A percentile compares a stretch with the other conserved stretches of the same genome.
phyloP scores from a whole-genome alignment of 2,113 vertebrate genomes.

The Toxotes chatareus region DNA sequence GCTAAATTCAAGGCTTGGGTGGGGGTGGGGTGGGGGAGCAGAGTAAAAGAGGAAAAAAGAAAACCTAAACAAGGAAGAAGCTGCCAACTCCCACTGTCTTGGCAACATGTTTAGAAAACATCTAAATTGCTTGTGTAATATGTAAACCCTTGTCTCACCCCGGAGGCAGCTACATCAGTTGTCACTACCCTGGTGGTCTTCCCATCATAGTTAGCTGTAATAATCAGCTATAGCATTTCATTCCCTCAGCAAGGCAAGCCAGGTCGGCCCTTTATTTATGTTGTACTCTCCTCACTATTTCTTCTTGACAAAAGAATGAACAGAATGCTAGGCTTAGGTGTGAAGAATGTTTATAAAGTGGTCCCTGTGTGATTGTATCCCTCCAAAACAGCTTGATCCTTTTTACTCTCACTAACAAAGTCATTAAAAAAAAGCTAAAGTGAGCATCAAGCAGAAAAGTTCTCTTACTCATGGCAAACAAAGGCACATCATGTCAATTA shows the following conservation, averaged over 20 bases:
- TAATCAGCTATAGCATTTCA: constrained; percentile 88
- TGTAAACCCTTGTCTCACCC: constrained; percentile 98
- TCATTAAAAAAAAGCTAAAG: not conserved
- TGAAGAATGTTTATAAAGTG: constrained; percentile 67
- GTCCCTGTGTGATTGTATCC: constrained; percentile 44
- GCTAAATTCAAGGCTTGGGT: constrained; percentile 79
- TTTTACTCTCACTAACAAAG: constrained; percentile 11
- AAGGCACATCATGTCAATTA: constrained; percentile 7
- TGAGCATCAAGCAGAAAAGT: constrained; percentile 6
- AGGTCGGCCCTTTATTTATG: constrained; percentile 76
- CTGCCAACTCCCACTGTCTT: constrained; percentile 97
- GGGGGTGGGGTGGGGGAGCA: not conserved
- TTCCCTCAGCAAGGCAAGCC: constrained; percentile 83
- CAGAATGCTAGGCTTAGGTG: constrained; percentile 69
- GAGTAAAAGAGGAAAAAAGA: constrained; percentile 85
- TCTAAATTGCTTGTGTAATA: constrained; percentile 99
- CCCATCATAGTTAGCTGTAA: constrained; percentile 90
- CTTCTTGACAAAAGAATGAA: constrained; percentile 78
- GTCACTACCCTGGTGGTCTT: constrained; percentile 97
- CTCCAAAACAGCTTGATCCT: constrained; percentile 31
- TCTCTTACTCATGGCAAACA: constrained; percentile 2
- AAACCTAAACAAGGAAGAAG: constrained; percentile 88
- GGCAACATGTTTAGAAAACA: constrained; percentile 99
- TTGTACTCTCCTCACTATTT: constrained; percentile 67
- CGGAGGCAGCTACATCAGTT: constrained; percentile 91